phyloP scores from a whole-genome alignment of 2,113 vertebrate species.

The Zapornia atra region DNA sequence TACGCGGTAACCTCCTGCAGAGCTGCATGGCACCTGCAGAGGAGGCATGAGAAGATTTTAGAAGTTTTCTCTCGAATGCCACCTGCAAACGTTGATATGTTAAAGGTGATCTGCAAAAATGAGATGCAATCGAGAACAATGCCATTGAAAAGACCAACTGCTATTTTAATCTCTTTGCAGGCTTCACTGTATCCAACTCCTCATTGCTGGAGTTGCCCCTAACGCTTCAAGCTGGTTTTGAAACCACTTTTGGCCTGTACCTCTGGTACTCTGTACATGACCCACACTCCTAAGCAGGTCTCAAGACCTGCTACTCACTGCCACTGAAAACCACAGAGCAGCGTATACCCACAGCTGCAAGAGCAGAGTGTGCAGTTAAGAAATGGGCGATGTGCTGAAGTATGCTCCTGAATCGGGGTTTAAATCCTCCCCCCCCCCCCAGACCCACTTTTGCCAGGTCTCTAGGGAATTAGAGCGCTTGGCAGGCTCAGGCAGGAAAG shows the following conservation, averaged over 20 bases:
- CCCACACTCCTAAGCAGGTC: not conserved
- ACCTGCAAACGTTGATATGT: not conserved
- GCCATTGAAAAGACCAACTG: not conserved
- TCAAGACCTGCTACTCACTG: not conserved
- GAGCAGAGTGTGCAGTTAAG: not conserved
- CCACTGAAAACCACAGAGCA: not conserved
- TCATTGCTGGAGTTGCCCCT: not conserved
- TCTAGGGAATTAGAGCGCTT: not conserved
- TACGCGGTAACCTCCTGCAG: not conserved
- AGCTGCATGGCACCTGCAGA: not conserved
- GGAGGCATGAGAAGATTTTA: not conserved
- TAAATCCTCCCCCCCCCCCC: not conserved
- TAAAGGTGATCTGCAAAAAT: not conserved
- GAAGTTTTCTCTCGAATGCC: not conserved
- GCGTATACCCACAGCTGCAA: not conserved
- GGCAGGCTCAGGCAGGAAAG: not conserved
- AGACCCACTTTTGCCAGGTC: not conserved
- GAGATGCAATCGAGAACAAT: not conserved
- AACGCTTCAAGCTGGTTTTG: not conserved
- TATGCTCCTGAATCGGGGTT: not conserved
- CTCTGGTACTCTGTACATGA: not conserved
- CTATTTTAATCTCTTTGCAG: not conserved
- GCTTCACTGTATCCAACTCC: not conserved
- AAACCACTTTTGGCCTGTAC: not conserved
- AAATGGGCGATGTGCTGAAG: not conserved